phyloP scores from a whole-genome alignment of 2,113 vertebrate species.

The Deroptyus accipitrinus region DNA sequence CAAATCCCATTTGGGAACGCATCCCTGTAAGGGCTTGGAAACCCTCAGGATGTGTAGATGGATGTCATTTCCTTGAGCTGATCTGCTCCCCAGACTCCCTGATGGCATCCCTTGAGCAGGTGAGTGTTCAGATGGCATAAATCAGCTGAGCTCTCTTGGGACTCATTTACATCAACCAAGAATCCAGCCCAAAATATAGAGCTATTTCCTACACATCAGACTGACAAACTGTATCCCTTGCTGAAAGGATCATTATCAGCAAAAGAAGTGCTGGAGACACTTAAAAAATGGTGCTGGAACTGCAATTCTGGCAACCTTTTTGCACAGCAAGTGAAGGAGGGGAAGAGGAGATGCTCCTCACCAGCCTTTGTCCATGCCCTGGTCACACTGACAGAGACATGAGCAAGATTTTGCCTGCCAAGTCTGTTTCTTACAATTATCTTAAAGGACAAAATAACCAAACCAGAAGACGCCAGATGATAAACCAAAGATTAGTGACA shows the following conservation, averaged over 20 bases:
- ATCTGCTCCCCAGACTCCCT: not conserved
- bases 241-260: not conserved
- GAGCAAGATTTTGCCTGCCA: accelerated
- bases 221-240: not conserved
- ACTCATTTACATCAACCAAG: conserved; percentile 22
- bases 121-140: conserved; percentile 29
- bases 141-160: conserved; percentile 19
- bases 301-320: not conserved
- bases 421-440: not conserved
- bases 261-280: not conserved
- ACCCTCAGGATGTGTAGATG: conserved; percentile 1
- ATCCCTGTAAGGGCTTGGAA: not conserved
- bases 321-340: not conserved
- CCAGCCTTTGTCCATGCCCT: not conserved
- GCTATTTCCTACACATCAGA: not conserved
- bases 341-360: not conserved
- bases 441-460: not conserved
- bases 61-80: conserved; percentile 24
- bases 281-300: not conserved
- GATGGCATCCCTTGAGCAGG: conserved; percentile 29
- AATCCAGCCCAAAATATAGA: not conserved
- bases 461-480: not conserved
- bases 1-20: not conserved
- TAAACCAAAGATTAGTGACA: not conserved
- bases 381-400: accelerated